phyloP scores from a whole-genome alignment of 2,113 vertebrate genomes.

The Irena cyanogastra region DNA sequence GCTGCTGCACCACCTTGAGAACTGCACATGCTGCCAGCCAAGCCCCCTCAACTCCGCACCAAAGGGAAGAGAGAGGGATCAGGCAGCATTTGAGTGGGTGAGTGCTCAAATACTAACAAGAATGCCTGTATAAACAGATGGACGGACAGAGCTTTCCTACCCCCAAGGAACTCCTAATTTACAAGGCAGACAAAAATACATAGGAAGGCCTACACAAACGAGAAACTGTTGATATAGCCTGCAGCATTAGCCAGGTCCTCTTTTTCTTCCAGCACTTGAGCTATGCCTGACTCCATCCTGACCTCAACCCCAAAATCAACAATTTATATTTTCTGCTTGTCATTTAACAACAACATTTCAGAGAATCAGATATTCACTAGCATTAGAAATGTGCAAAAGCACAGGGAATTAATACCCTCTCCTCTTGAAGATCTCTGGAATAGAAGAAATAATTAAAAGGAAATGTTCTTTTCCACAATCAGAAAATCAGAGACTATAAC shows the following conservation, averaged over 20 bases:
- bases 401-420: not conserved
- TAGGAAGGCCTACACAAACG: not conserved
- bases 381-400: not conserved
- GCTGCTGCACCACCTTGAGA: constrained; percentile 26
- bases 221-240: not conserved
- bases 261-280: not conserved
- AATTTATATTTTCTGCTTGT: not conserved
- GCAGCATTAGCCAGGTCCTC: not conserved
- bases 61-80: not conserved
- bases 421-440: not conserved
- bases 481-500: not conserved
- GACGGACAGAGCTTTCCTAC: not conserved
- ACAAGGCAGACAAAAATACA: not conserved
- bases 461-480: not conserved
- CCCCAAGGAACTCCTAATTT: not conserved
- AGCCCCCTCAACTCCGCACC: not conserved
- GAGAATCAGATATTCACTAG: not conserved
- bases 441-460: not conserved
- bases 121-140: not conserved
- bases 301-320: not conserved
- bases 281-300: not conserved
- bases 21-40: not conserved
- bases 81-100: not conserved
- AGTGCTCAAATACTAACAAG: not conserved
- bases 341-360: not conserved